Percentiles rank a stretch among this genome's conserved stretches.
These are phyloP conservation scores for Nothura maculosa DNA, from an alignment of 2,797 vertebrate species.

Conservation along the genomic window DNA sequence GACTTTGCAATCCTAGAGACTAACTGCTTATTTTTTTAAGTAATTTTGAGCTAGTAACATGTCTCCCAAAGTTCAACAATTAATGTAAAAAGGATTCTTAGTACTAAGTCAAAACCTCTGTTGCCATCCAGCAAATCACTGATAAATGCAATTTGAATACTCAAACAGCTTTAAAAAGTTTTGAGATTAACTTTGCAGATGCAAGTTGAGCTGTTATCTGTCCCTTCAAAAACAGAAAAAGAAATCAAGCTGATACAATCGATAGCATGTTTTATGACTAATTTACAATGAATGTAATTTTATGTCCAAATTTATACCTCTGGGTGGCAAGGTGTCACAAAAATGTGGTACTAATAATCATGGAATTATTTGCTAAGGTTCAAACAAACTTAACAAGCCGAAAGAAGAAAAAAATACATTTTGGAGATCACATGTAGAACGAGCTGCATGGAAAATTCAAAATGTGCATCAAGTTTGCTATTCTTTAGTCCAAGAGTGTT, in stretches of 20 bases:
- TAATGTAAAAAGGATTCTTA: neutral
- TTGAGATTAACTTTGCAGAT: neutral
- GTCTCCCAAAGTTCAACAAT: neutral
- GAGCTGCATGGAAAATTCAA: neutral
- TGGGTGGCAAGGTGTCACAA: neutral
- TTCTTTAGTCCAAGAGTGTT: neutral
- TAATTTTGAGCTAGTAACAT: neutral
- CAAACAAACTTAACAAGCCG: neutral
- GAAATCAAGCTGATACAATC: neutral
- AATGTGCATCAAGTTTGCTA: neutral
- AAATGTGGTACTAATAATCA: neutral
- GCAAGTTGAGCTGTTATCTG: neutral
- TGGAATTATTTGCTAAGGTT: constrained; percentile 4
- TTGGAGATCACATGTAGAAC: neutral
- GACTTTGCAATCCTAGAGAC: neutral
- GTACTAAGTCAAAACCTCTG: neutral
- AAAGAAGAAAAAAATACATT: neutral
- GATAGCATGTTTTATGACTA: neutral
- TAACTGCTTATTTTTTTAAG: neutral
- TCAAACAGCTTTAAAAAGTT: neutral
- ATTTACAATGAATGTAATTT: neutral
- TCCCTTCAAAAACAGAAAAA: neutral
- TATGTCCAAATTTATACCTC: neutral
- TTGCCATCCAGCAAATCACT: neutral
- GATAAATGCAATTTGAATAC: neutral